Conservation (phyloP, 2,113 vertebrate genomes). For the Megaceryle maxima region DNA sequence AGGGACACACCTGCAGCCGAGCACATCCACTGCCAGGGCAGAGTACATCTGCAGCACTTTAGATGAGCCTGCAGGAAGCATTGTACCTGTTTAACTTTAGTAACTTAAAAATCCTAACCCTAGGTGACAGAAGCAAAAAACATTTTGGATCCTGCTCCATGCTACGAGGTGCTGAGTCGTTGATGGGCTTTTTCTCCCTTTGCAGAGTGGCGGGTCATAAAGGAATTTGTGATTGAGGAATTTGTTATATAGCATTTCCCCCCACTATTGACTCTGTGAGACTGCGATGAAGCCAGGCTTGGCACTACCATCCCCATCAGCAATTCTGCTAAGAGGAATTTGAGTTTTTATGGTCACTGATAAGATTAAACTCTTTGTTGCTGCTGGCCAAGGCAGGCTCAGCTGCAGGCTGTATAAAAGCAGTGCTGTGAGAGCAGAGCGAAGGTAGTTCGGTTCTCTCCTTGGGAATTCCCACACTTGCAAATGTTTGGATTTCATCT, state of each 20-base stretch:
- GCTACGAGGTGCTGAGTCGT: accelerated
- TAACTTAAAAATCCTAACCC: not conserved
- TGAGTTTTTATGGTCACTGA: conserved; percentile 65
- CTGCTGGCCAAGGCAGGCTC: not conserved
- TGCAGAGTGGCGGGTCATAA: accelerated
- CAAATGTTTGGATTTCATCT: conserved; percentile 59
- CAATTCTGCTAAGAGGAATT: conserved; percentile 63
- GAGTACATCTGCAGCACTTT: not conserved
- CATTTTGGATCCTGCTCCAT: not conserved
- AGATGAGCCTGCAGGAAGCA: not conserved
- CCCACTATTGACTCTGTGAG: conserved; percentile 24
- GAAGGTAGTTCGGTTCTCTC: conserved; percentile 38
- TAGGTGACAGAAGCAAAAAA: not conserved
- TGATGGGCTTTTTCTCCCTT: accelerated
- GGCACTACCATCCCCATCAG: conserved; percentile 63
- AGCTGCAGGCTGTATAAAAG: conserved; percentile 6
- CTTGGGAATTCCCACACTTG: conserved; percentile 56
- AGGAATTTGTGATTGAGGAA: conserved; percentile 49
- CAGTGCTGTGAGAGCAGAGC: not conserved
- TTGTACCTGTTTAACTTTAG: not conserved
- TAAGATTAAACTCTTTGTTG: conserved; percentile 68
- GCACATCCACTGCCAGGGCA: not conserved
- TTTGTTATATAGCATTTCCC: conserved; percentile 32
- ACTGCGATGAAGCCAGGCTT: conserved; percentile 43
- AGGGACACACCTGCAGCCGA: not conserved